phyloP scores from a whole-genome alignment of 64 coral and sea anemone genomes.

The Catalaphyllia jardinei region DNA sequence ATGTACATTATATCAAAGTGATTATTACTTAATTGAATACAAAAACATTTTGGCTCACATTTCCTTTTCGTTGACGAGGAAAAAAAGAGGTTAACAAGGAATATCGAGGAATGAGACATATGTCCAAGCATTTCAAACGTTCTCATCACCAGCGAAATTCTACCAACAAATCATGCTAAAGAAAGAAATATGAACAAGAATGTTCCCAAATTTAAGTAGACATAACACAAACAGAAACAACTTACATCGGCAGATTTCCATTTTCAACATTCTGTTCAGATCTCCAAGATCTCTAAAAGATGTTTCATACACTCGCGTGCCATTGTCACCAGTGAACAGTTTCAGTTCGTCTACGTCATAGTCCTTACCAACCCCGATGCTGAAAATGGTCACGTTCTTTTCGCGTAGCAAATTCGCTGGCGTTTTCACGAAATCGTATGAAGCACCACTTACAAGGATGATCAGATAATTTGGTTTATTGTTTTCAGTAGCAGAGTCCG shows the following conservation, averaged over 20 bases:
- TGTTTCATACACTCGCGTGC: background rate
- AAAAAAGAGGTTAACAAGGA: too few species aligned
- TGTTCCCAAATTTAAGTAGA: too few species aligned
- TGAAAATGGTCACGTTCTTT: background rate
- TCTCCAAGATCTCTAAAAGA: background rate
- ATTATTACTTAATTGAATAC: too few species aligned
- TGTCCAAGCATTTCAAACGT: too few species aligned
- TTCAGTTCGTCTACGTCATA: background rate
- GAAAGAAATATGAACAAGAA: too few species aligned
- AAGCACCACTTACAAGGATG: background rate
- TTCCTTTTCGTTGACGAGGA: too few species aligned
- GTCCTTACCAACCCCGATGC: background rate
- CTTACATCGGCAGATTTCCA: background rate
- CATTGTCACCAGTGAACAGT: background rate
- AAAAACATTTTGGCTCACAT: too few species aligned
- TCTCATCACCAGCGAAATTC: too few species aligned
- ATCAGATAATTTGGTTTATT: background rate
- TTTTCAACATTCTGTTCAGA: background rate
- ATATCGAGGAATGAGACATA: too few species aligned
- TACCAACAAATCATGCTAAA: too few species aligned
- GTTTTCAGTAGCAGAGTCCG: background rate
- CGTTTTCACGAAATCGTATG: conserved; percentile 5
- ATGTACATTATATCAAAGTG: too few species aligned
- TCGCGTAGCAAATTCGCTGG: background rate
- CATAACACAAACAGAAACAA: background rate